Evolutionary conservation across 2,113 vertebrate species (phyloP), one percentile per base, ranked within the genome.

Genomic region (Urocynchramus pylzowi): DNA sequence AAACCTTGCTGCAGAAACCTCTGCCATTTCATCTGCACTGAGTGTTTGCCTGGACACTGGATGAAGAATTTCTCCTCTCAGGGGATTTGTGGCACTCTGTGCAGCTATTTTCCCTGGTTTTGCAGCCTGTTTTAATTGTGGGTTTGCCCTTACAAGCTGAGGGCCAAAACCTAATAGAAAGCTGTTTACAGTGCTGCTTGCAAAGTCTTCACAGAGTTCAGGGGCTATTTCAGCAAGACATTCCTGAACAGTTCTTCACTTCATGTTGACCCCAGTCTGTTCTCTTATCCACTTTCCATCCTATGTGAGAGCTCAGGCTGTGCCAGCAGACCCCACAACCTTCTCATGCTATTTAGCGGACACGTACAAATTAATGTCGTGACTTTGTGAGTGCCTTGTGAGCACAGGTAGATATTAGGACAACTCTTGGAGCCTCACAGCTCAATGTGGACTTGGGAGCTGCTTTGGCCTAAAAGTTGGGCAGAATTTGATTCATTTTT

Each of bases 101-200:
- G 76, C 87, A 87, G 80, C 80, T 75, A 13, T 96, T 95, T 90
- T 89, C 84, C 73, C 80, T 81, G 54, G 11, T 74, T 92, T 78
- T 2, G 5, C 80, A 87, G 71, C 54, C 88, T 85, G 50, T 90
- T 94, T 86, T 81, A 89, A 87, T 84, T 81, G 83, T 92, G 84
- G 73, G 63, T 95, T 95, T 92, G 76, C 73, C 60, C 60, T 68
- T 59, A 59, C 11, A 59, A 89, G 61, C 60, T 77, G 49, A 65
- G 68, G 56, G 35, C 77, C 87, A 87, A 89, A 84, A 64, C 64
- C 87, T 75, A 10, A 45, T 41, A 75, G 83, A 79, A 88, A 63
- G 49, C 35, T 54, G 50, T 84, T 94, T 81, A 63, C 73, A 64
- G 28, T 70, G 86, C 52, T 71, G 42, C 88, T 93, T 84, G n/a